Evolutionary conservation across 2,888 invertebrate genomes (phyloP), one percentile per base, ranked within the genome.

Genomic region (Steinernema hermaphroditum): DNA sequence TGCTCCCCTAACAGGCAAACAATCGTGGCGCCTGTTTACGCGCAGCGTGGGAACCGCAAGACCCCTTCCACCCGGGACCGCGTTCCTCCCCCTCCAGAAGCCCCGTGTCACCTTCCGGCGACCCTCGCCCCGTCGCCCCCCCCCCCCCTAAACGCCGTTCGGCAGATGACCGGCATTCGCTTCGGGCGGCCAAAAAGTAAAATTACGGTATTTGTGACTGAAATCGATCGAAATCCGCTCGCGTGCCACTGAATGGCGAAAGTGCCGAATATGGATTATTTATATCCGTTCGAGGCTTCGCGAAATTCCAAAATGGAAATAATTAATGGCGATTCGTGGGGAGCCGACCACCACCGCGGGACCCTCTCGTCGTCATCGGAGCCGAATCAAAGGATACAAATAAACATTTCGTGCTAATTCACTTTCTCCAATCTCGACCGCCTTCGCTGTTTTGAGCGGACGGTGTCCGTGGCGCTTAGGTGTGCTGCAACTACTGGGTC

Each of bases 21-120:
- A 62, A 29, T 62, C 62, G 32, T 32, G 62, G 16, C 22, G 46
- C 46, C 62, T 62, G 62, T 62, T 62, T 62, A 62, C 62, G 62
- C 62, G 32, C 29, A 32, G 29, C 62, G 62, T 62, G 62, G 62
- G 62, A 62, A 62, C 27, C 62, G 19, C 32, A 14, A 27, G 24
- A 22, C 22, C 9, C 19, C 27, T 22, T 22, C 54, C 54, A 19
- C 54, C 27, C 54, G 27, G 54, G 54, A 41, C 22, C 22, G 49
- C 22, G n/a, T n/a, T n/a, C n/a, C n/a, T n/a, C n/a, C n/a, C n/a
- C n/a, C n/a, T n/a, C n/a, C n/a, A n/a, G n/a, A n/a, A n/a, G 12
- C 37, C 4, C 37, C 4, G 37, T 8, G 4, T 12, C 37, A 37
- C 37, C 37, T 12, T 32, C 62, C 62, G 32, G 62, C 32, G 19